Conservation (phyloP, 2,797 vertebrate genomes). For the Melanogrammus aeglefinus region DNA sequence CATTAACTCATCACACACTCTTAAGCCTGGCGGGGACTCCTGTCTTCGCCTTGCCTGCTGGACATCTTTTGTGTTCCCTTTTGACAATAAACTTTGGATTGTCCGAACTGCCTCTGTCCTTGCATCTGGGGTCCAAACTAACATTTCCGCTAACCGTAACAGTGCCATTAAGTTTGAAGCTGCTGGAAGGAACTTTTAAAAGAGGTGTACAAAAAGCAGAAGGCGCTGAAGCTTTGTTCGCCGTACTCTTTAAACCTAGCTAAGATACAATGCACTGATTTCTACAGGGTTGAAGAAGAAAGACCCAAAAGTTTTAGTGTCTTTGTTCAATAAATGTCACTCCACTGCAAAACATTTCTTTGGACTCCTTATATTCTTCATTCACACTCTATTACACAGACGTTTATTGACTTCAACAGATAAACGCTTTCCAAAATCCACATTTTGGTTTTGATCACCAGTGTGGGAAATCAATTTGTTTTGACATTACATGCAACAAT, state of each 20-base stretch:
- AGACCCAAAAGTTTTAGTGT: conserved; percentile 5
- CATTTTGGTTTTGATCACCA: conserved; percentile 1
- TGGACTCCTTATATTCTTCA: neutral
- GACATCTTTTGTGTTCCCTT: too few species aligned
- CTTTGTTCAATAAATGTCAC: conserved; percentile 28
- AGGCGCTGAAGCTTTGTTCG: neutral
- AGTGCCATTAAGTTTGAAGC: neutral
- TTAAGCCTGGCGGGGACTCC: too few species aligned
- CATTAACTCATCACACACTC: too few species aligned
- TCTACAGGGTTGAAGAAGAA: neutral
- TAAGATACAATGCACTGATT: neutral
- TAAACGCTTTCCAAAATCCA: neutral
- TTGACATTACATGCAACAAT: neutral
- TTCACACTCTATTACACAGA: neutral
- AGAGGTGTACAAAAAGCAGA: neutral
- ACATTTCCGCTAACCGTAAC: too few species aligned
- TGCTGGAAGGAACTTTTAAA: neutral
- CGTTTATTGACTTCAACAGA: neutral
- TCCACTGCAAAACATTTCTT: neutral
- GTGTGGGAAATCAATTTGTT: neutral
- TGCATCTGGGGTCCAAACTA: too few species aligned
- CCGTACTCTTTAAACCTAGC: neutral
- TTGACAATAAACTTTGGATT: too few species aligned
- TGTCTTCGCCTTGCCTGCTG: too few species aligned
- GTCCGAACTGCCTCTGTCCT: too few species aligned